Percentiles rank a stretch among this genome's conserved stretches.
Conservation (phyloP, 2,888 invertebrate genomes). For the Empis stercorea region DNA sequence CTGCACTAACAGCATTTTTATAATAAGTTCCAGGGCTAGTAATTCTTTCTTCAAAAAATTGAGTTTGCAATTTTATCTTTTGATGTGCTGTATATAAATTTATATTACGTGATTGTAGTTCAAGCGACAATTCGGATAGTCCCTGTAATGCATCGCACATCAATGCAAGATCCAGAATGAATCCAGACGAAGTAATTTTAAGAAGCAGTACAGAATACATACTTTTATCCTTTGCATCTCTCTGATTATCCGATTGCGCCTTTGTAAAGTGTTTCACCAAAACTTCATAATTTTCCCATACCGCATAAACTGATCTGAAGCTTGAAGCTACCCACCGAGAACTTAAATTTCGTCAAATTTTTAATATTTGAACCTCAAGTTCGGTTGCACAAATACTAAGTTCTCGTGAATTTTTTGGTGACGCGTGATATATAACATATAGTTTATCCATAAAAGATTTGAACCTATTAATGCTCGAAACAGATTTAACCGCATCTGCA, state of each 20-base stretch:
- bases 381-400: background rate
- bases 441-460: background rate
- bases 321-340: background rate
- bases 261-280: conserved; percentile 1
- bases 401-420: background rate
- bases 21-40: no score
- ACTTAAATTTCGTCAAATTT: background rate
- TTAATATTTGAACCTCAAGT: background rate
- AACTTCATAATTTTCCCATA: conserved; percentile 1
- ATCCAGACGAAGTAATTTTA: no score
- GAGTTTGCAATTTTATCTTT: no score
- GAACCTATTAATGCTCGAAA: background rate
- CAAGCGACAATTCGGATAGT: no score
- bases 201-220: no score
- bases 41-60: background rate
- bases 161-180: no score
- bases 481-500: background rate
- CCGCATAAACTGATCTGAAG: background rate
- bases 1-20: background rate
- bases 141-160: no score
- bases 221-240: background rate
- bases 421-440: conserved; percentile 1
- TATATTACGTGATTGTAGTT: no score
- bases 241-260: background rate
- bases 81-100: no score